phyloP scores from a whole-genome alignment of 2,888 invertebrate genomes.

The Noctua comes region DNA sequence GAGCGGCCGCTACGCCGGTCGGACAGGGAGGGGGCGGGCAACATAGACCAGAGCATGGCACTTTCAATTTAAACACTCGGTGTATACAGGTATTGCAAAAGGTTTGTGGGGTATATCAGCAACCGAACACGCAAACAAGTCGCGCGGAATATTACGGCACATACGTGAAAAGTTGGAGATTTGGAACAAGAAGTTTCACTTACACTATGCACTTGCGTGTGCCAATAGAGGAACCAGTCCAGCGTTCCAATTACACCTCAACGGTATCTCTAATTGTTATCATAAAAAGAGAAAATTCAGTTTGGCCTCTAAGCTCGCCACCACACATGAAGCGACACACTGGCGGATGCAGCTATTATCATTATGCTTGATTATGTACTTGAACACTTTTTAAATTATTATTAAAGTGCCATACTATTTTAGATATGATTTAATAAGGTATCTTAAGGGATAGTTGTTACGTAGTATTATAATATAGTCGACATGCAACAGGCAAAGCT shows the following conservation, averaged over 20 bases:
- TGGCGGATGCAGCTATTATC: constrained; percentile 85
- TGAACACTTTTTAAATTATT: constrained; percentile 79
- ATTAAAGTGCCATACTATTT: constrained; percentile 90
- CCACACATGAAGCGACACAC: constrained; percentile 88
- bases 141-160: constrained; percentile 87
- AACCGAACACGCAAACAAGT: constrained; percentile 89
- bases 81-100: constrained; percentile 85
- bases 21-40: constrained; percentile 80
- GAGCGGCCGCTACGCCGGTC: constrained; percentile 69
- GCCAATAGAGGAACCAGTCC: constrained; percentile 88
- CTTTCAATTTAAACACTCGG: constrained; percentile 86
- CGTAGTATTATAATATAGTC: constrained; percentile 74
- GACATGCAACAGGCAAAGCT: constrained; percentile 86
- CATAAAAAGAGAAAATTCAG: constrained; percentile 88
- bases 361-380: constrained; percentile 77
- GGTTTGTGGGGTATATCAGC: constrained; percentile 84
- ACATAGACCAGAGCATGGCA: constrained; percentile 90
- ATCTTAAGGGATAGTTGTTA: constrained; percentile 76
- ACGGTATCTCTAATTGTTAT: constrained; percentile 83
- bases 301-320: constrained; percentile 88
- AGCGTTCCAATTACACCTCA: constrained; percentile 85
- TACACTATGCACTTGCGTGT: constrained; percentile 90
- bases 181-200: constrained; percentile 91
- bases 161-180: constrained; percentile 90
- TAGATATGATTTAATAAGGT: constrained; percentile 84